A percentile compares a stretch with the other conserved stretches of the same genome.
Conservation (phyloP, 1,140 invertebrate species). For the Neelides sp. region DNA sequence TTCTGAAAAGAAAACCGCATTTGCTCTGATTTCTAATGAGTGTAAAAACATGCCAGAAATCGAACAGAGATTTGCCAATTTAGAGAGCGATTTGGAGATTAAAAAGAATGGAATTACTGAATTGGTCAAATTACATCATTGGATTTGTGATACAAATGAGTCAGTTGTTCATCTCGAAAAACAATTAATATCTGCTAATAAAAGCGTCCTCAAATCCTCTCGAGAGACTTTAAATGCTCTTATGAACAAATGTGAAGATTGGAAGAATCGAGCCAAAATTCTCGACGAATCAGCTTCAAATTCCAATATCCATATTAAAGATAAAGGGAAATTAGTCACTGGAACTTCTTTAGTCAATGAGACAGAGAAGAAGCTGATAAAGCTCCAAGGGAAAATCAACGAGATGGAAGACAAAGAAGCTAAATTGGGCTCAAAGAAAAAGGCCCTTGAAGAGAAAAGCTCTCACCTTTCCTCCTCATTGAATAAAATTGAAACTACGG, state of each 20-base stretch:
- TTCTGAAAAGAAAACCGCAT: constrained; percentile 58
- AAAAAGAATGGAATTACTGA: constrained; percentile 64
- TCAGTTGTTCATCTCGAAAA: constrained; percentile 46
- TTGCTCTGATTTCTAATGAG: constrained; percentile 63
- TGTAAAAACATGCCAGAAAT: constrained; percentile 65
- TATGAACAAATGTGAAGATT: constrained; percentile 49
- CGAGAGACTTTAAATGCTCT: constrained; percentile 47
- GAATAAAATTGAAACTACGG: constrained; percentile 1
- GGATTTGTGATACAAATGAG: constrained; percentile 62
- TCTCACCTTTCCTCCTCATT: too few relatives aligned
- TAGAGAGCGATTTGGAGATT: constrained; percentile 57
- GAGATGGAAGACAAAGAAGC: constrained; percentile 34
- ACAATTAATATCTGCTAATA: constrained; percentile 38
- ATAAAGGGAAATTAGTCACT: constrained; percentile 53
- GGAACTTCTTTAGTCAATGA: constrained; percentile 54
- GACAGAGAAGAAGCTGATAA: constrained; percentile 53
- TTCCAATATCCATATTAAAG: constrained; percentile 44
- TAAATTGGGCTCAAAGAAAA: constrained; percentile 33
- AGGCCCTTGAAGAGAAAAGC: constrained; percentile 26
- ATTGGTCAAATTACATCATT: constrained; percentile 67
- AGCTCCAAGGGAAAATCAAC: constrained; percentile 57
- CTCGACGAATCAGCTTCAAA: constrained; percentile 53
- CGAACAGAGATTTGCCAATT: too few relatives aligned
- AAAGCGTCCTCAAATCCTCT: too few relatives aligned
- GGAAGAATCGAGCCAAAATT: constrained; percentile 52